Percentiles rank a stretch among this genome's conserved stretches.
Evolutionary conservation across 2,888 invertebrate species (phyloP).

Genomic region (Esperia sulphurella): DNA sequence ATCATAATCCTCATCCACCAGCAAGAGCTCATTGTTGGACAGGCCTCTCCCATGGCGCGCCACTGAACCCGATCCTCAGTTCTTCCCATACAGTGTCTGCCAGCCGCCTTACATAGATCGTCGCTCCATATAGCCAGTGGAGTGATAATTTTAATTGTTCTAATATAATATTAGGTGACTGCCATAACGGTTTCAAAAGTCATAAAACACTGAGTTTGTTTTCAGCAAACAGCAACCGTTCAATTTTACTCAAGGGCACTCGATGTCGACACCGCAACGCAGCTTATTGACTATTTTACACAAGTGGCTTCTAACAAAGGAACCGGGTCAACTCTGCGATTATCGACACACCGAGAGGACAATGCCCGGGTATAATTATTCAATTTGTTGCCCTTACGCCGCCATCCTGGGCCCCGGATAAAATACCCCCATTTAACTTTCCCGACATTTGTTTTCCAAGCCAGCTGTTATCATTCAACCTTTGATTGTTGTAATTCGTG

Average conservation of each 20-base stretch:
- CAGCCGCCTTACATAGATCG: too few relatives aligned
- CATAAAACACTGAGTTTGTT: background rate
- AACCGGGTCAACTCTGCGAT: constrained; percentile 46
- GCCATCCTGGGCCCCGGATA: constrained; percentile 24
- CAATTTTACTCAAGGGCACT: constrained; percentile 31
- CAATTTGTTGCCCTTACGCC: constrained; percentile 59
- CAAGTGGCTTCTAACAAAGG: constrained; percentile 39
- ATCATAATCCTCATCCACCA: too few relatives aligned
- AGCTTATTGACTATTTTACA: constrained; percentile 29
- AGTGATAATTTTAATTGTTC: too few relatives aligned
- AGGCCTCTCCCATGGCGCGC: too few relatives aligned
- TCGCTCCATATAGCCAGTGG: too few relatives aligned
- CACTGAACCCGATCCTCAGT: too few relatives aligned
- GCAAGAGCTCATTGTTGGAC: too few relatives aligned
- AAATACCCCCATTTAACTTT: constrained; percentile 52
- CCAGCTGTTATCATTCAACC: constrained; percentile 35
- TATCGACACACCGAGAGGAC: constrained; percentile 47
- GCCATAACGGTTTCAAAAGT: too few relatives aligned
- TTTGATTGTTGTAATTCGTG: constrained; percentile 31
- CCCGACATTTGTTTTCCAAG: constrained; percentile 39
- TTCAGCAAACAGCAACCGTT: constrained; percentile 20
- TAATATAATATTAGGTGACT: too few relatives aligned
- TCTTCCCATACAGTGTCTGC: too few relatives aligned
- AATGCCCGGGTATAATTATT: constrained; percentile 61
- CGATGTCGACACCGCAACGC: constrained; percentile 1